Evolutionary conservation across 2,888 invertebrate genomes (phyloP).

Genomic region (Tenodera sinensis): DNA sequence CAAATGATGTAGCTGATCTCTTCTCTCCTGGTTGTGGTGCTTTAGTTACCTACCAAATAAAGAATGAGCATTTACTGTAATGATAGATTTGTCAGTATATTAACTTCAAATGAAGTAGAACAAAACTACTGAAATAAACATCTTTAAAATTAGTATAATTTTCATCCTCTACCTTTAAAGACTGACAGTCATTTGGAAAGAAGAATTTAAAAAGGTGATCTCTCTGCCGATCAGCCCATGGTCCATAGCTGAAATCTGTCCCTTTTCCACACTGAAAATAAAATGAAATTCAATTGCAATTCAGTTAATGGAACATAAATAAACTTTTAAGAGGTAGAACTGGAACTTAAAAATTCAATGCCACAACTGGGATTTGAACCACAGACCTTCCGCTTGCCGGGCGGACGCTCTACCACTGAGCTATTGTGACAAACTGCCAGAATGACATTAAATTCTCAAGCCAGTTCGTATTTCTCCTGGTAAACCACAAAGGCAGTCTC

Average conservation of each 20-base stretch:
- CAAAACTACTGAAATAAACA: background rate
- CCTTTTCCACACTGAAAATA: slow-evolving; percentile 74
- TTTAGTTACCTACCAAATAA: slow-evolving; percentile 55
- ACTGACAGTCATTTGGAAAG: slow-evolving; percentile 84
- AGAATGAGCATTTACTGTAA: background rate
- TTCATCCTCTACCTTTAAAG: slow-evolving; percentile 53
- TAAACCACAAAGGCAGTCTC: no score
- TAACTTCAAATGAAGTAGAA: background rate
- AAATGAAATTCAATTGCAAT: background rate
- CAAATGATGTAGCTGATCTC: slow-evolving; percentile 86
- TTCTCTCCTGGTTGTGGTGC: slow-evolving; percentile 83
- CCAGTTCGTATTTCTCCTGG: no score
- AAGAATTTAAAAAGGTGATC: slow-evolving; percentile 95
- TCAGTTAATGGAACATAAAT: background rate
- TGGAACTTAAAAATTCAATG: no score
- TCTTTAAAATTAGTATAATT: background rate
- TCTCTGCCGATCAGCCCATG: slow-evolving; percentile 97
- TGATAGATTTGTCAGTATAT: background rate
- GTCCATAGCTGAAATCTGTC: slow-evolving; percentile 95
- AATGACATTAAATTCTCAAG: no score
- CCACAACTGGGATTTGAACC: no score
- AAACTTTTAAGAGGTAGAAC: no score
- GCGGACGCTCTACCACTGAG: no score
- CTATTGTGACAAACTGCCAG: no score
- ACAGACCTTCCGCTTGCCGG: no score